phyloP scores from a whole-genome alignment of 2,888 invertebrate genomes.

The Hyppa rectilinea region DNA sequence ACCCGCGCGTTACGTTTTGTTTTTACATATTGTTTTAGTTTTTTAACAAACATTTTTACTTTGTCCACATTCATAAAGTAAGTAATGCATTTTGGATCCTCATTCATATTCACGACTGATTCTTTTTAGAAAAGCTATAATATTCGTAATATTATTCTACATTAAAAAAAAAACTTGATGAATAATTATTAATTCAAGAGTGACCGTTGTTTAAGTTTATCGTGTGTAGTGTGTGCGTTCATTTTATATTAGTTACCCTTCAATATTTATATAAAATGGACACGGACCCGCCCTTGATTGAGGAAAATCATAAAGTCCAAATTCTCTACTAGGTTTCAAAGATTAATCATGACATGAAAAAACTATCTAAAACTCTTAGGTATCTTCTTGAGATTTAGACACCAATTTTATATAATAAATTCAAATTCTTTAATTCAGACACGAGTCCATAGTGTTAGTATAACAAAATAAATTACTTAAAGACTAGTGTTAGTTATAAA shows the following conservation, averaged over 20 bases:
- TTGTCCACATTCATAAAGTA: slow-evolving; percentile 6
- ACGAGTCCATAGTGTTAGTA: no score
- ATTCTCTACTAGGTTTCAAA: not conserved
- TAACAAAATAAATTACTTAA: no score
- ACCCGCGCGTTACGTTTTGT: no score
- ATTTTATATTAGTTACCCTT: not conserved
- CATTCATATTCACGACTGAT: slow-evolving; percentile 26
- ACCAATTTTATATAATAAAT: no score
- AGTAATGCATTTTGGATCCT: slow-evolving; percentile 18
- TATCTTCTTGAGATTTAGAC: no score
- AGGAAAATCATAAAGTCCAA: not conserved
- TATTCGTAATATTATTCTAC: slow-evolving; percentile 11
- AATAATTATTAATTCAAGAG: slow-evolving; percentile 25
- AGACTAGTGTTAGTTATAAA: no score
- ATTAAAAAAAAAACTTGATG: slow-evolving; percentile 27
- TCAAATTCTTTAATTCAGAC: no score
- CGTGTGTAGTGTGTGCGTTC: not conserved
- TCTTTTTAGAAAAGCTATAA: slow-evolving; percentile 7
- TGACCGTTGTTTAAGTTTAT: slow-evolving; percentile 3
- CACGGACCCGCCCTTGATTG: not conserved
- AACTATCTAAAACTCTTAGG: no score
- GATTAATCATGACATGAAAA: no score
- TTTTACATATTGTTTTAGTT: no score
- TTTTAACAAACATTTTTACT: slow-evolving; percentile 35
- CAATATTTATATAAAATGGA: not conserved